Evolutionary conservation across 1,140 invertebrate genomes (phyloP), one percentile per base, ranked within the genome.

Genomic region (Gryllus bimaculatus): DNA sequence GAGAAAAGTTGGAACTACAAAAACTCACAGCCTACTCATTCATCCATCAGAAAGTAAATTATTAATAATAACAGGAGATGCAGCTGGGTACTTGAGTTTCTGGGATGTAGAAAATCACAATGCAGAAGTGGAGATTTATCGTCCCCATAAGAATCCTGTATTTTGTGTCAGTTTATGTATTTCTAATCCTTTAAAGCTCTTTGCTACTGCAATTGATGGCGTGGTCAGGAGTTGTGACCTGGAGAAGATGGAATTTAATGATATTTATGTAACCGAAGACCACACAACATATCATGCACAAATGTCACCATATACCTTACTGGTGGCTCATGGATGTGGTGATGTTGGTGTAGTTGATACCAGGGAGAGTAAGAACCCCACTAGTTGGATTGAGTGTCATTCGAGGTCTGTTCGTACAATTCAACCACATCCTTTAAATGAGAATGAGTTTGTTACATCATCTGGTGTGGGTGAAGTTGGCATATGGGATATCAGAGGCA

Each of bases 401-500:
- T 10, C 10, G 7, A 10, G 18, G 7, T 66, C 54, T 13, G 54
- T 66, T 13, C 54, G 54, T 66, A 66, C 54, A 13, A 18, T 66
- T 13, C 54, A 66, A 3, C 54, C 0, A 13, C 54, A 66, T 66
- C 54, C 54, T 18, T 66, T 66, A 1, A 66, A 66, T 66, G 54
- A 66, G 18, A 13, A 66, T 66, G 54, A 13, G 54, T 66, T 66
- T 66, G 54, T 18, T 18, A 66, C 54, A 66, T 10, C 54, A 13
- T 66, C 54, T 66, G 10, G 54, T 66, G 18, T 13, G 54, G 10
- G 79, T 20, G 76, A 82, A 79, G 78, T 73, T 47, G 74, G 21
- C 54, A 54, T 82, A 20, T 81, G 78, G 79, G 75, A 81, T 79
- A 66, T 48, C 49, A n/a, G 79, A 74, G 81, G 74, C 15, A 48